phyloP scores from a whole-genome alignment of 2,113 vertebrate species.

The Dinomys branickii region DNA sequence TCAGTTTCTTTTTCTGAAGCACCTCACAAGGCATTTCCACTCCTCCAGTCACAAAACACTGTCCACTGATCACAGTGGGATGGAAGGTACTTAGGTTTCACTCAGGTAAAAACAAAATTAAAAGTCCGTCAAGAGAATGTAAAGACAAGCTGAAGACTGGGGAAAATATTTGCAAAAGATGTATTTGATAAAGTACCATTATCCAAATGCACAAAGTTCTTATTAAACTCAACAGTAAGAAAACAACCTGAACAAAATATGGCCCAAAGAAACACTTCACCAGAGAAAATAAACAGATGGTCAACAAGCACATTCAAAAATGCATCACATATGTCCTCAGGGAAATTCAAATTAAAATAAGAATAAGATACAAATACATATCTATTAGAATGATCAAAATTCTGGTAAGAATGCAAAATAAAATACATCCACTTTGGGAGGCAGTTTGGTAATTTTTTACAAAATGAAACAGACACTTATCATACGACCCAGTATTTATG shows the following conservation, averaged over 20 bases:
- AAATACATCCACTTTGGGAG: neutral
- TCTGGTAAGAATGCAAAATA: neutral
- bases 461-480: neutral
- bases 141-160: neutral
- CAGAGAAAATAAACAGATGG: neutral
- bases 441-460: neutral
- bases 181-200: neutral
- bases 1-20: neutral
- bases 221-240: neutral
- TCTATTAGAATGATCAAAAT: neutral
- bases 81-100: neutral
- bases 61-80: neutral
- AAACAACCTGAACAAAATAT: neutral
- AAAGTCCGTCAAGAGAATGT: neutral
- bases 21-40: neutral
- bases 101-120: neutral
- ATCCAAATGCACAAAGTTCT: neutral
- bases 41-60: neutral
- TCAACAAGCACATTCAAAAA: neutral
- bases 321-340: neutral
- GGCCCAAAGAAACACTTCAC: neutral
- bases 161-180: neutral
- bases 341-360: neutral
- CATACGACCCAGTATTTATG: neutral
- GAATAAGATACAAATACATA: neutral